Evolutionary conservation across 2,113 vertebrate genomes (phyloP), one percentile per base, ranked within the genome.

Genomic region (Heterochromis multidens): DNA sequence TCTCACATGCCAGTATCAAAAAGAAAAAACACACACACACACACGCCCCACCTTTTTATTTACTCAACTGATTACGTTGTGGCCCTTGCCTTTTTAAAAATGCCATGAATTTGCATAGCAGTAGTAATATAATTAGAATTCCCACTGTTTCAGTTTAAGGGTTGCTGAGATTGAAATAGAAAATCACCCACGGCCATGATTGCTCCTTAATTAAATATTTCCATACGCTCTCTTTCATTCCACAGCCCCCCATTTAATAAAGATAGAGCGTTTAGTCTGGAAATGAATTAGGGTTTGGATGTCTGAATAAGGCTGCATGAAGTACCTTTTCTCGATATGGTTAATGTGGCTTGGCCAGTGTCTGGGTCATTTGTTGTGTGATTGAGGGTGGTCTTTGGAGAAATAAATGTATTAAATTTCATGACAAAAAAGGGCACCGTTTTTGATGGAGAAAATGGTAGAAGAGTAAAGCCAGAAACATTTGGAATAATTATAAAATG

Each of bases 121-220:
- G 91, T 95, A 94, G 95, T 95, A 94, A 96, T 95, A 92, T 95
- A 96, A 97, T 96, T 96, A 95, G 91, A 94, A 93, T 93, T 94
- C 93, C 93, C 88, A 90, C 94, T 95, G 94, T 94, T 95, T 95
- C 94, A 91, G 88, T 94, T 93, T 94, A 95, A 95, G 94, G 88
- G 79, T 89, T 87, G 87, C 88, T 57, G 84, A 94, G 89, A 95
- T 93, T 94, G 92, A 95, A 95, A 95, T 94, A 91, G 93, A 95
- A 95, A 96, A 96, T 95, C 95, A 93, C 93, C 95, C 88, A 85
- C 88, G 90, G 95, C 92, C 89, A 94, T 94, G 92, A 95, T 95
- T 95, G 90, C 93, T 92, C 86, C 94, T 94, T 96, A 95, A 96
- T 96, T 95, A 95, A 94, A 93, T 94, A 94, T 93, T 95, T 95